Evolutionary conservation across 2,113 vertebrate genomes (phyloP), one percentile per base, ranked within the genome.

Genomic region (Rhea pennata): DNA sequence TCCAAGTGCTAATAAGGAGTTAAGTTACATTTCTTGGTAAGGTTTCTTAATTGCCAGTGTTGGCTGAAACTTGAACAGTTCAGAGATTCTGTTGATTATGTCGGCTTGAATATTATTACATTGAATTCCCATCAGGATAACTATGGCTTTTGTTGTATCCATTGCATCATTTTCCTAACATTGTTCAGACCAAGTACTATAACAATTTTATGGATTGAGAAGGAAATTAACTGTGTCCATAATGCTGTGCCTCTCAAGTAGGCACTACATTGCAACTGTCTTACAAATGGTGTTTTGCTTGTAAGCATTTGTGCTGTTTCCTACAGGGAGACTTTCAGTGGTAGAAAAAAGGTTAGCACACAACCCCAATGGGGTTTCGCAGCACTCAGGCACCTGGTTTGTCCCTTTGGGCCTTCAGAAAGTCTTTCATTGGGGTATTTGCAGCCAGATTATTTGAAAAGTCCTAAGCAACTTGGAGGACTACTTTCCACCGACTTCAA

Each of bases 1-100:
- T 94, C 95, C 94, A 94, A 94, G 93, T 39, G 83, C 91, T 95
- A 95, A 96, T 86, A 97, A 96, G 94, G 94, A 87, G 72, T 85
- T 92, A 42, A 77, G 93, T 95, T 95, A 92, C 90, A 79, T 91
- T 96, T 96, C 86, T 88, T 70, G 44, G 88, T 91, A 70, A 61
- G 70, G 77, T 81, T 94, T 82, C 90, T 66, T 91, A 87, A 92
- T 94, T 95, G 87, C 83, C 56, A 39, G 0, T 31, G 58, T 33
- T 91, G 72, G 54, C 70, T 92, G 94, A 84, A 85, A 95, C 33
- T 66, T 77, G 93, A 94, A 92, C 59, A 33, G 54, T 65, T 74
- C 71, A 91, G 90, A 96, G 92, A 95, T 93, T 84, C 87, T 92
- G 94, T 69, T 95, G 95, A 96, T 96, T 84, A 36, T 92, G 76